These are phyloP conservation scores for Pseudonaja textilis DNA, from an alignment of 2,113 vertebrate genomes.

Conservation along the genomic window DNA sequence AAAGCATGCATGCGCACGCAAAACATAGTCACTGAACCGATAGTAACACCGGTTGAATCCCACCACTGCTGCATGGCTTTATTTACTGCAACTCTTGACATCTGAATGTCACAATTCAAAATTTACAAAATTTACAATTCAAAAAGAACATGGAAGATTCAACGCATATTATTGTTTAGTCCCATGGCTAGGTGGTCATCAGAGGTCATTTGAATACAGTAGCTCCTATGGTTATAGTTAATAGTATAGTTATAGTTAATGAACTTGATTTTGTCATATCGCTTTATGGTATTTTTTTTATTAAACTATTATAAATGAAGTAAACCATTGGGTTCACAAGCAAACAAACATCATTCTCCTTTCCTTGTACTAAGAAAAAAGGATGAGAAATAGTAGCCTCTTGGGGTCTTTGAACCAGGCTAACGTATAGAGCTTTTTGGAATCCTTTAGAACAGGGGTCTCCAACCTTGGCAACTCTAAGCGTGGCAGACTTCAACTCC, in stretches of 20 bases:
- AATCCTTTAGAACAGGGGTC: not conserved
- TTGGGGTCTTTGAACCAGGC: not conserved
- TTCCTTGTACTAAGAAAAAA: not conserved
- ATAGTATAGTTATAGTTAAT: not conserved
- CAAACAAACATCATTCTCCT: not conserved
- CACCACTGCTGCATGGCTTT: not conserved
- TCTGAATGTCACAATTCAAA: not conserved
- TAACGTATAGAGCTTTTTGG: not conserved
- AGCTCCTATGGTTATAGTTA: not conserved
- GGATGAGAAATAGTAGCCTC: not conserved
- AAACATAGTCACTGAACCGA: too few relatives aligned
- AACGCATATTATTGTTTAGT: not conserved
- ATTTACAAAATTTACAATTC: too few relatives aligned
- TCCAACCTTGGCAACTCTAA: too few relatives aligned
- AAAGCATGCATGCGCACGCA: too few relatives aligned
- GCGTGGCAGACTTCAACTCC: too few relatives aligned
- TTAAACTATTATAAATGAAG: not conserved
- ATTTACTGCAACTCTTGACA: not conserved
- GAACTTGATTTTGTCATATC: not conserved
- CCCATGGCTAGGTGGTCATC: not conserved
- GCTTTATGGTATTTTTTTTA: not conserved
- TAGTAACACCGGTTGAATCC: too few relatives aligned
- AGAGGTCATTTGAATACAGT: not conserved
- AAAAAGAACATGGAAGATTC: not conserved
- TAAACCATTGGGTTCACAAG: not conserved